Evolutionary conservation across 1,140 invertebrate species (phyloP).

Genomic region (Bombus waltoni): DNA sequence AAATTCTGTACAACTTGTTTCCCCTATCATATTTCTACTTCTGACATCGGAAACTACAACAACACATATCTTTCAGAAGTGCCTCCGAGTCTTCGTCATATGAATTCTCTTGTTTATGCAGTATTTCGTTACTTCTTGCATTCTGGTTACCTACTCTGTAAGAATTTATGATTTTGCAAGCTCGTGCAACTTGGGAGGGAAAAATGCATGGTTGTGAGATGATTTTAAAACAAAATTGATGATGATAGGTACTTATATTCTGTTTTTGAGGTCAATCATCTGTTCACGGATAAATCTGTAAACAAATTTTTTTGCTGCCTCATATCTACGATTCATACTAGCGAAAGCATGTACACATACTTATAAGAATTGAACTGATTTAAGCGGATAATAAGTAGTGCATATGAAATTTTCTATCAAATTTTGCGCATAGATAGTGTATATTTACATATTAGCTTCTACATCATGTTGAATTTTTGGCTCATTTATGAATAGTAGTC

Average conservation of each 20-base stretch:
- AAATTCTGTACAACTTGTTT: background rate
- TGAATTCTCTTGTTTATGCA: slow-evolving; percentile 9
- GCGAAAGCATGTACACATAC: background rate
- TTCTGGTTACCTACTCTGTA: slow-evolving; percentile 27
- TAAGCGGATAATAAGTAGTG: background rate
- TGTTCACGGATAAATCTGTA: slow-evolving; percentile 80
- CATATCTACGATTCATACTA: slow-evolving; percentile 41
- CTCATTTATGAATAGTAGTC: background rate
- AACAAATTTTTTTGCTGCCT: slow-evolving; percentile 78
- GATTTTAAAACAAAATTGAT: slow-evolving; percentile 20
- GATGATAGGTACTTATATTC: slow-evolving; percentile 71
- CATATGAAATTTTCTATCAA: background rate
- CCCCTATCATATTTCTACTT: background rate
- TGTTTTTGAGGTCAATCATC: slow-evolving; percentile 77
- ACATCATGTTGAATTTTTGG: no score
- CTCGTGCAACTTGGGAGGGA: background rate
- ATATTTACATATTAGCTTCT: background rate
- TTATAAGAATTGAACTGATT: background rate
- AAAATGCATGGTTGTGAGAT: slow-evolving; percentile 12
- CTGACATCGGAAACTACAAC: background rate
- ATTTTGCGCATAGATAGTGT: background rate
- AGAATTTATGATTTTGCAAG: slow-evolving; percentile 38
- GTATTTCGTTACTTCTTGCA: slow-evolving; percentile 27
- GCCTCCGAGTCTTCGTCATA: slow-evolving; percentile 7
- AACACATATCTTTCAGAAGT: background rate